Conservation (phyloP, 2,888 invertebrate species). For the Drosophila prostipennis region DNA sequence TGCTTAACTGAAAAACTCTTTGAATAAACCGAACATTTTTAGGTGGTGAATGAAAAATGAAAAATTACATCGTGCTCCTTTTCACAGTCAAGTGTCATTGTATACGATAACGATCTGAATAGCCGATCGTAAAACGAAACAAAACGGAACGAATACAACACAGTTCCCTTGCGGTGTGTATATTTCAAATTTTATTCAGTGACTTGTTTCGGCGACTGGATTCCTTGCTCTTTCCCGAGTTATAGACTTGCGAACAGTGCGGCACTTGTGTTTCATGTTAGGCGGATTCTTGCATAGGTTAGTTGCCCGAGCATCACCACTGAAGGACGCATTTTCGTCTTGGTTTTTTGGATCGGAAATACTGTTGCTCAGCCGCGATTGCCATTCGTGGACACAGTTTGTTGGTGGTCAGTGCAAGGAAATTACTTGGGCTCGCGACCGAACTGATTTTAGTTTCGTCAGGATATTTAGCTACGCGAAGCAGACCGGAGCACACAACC, state of each 20-base stretch:
- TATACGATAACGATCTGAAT: constrained; percentile 31
- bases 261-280: background rate
- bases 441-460: constrained; percentile 12
- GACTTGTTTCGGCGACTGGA: background rate
- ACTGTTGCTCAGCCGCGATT: background rate
- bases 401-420: background rate
- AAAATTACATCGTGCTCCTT: constrained; percentile 83
- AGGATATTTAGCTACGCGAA: constrained; percentile 33
- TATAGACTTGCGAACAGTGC: constrained; percentile 4
- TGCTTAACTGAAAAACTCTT: background rate
- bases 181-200: background rate
- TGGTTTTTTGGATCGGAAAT: background rate
- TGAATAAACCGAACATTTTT: background rate
- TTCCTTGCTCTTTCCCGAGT: constrained; percentile 2
- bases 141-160: constrained; percentile 50
- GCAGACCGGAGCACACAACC: constrained; percentile 69
- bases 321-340: background rate
- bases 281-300: background rate
- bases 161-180: constrained; percentile 11
- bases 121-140: constrained; percentile 44
- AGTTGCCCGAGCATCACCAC: background rate
- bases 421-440: constrained; percentile 5
- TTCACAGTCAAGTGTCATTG: constrained; percentile 84
- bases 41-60: constrained; percentile 46
- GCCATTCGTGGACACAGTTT: background rate